A percentile compares a stretch with the other conserved stretches of the same genome.
Conservation (phyloP, 2,113 vertebrate species). For the Elanus axillaris region DNA sequence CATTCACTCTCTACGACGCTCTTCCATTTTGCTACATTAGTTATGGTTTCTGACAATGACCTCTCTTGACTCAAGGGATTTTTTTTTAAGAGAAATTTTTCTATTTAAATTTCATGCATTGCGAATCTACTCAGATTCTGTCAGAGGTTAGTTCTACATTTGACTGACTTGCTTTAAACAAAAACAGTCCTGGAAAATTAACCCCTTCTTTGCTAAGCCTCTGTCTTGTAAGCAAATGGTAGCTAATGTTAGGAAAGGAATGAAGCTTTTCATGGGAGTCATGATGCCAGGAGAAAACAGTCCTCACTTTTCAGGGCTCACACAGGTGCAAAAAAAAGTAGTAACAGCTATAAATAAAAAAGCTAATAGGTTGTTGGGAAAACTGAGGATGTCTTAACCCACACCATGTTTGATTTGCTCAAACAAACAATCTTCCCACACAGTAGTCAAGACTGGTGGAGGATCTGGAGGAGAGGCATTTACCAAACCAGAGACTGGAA, state of each 20-base stretch:
- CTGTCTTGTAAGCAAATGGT: not conserved
- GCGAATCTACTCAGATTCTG: not conserved
- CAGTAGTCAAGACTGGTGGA: not conserved
- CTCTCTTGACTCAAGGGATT: not conserved
- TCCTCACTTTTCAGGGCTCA: not conserved
- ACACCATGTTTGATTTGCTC: not conserved
- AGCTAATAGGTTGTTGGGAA: not conserved
- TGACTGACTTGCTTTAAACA: not conserved
- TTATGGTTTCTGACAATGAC: not conserved
- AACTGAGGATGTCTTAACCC: not conserved
- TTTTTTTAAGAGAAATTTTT: not conserved
- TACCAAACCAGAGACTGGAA: not conserved
- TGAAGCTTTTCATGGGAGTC: not conserved
- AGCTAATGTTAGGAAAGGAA: not conserved
- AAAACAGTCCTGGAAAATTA: not conserved
- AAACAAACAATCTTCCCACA: not conserved
- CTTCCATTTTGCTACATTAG: not conserved
- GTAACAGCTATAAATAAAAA: not conserved
- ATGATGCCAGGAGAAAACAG: not conserved
- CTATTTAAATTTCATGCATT: slow-evolving; percentile 2
- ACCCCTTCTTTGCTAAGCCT: not conserved
- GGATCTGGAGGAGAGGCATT: not conserved
- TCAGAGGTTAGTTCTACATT: not conserved
- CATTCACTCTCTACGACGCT: accelerated
- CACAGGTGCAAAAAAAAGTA: not conserved